Evolutionary conservation across 2,888 invertebrate genomes (phyloP).

Genomic region (Stegophylla sp.): DNA sequence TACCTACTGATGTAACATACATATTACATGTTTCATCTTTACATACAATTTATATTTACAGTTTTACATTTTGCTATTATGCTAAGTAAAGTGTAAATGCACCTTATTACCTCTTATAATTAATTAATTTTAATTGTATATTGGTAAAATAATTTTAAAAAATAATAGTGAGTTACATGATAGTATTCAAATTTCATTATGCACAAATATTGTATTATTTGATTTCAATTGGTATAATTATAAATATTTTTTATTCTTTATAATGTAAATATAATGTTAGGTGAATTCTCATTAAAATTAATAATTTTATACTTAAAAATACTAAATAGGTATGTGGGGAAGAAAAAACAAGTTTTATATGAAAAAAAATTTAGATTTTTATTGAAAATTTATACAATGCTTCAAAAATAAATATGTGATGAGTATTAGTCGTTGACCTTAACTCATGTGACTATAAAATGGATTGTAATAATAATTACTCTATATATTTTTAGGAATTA

Average conservation of each 20-base stretch:
- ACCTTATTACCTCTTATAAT: not conserved
- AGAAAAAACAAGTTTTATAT: conserved; percentile 1
- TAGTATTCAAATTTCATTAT: no score
- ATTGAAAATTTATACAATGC: not conserved
- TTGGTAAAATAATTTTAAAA: no score
- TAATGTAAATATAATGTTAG: not conserved
- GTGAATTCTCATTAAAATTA: conserved; percentile 35
- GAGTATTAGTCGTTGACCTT: conserved; percentile 3
- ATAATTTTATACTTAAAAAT: conserved; percentile 25
- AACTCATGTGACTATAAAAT: not conserved
- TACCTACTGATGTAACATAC: not conserved
- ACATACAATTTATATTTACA: not conserved
- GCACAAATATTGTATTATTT: no score
- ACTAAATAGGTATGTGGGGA: not conserved
- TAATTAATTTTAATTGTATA: no score
- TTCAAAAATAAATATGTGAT: not conserved
- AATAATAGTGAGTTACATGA: not conserved
- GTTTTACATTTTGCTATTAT: not conserved
- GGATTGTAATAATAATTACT: conserved; percentile 6
- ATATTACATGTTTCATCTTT: not conserved
- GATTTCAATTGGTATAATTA: not conserved
- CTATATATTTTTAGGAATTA: not conserved
- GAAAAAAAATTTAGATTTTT: not conserved
- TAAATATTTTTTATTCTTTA: not conserved
- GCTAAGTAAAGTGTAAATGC: not conserved